Conservation (phyloP, 2,888 invertebrate genomes). For the Onthophagus sagittarius region DNA sequence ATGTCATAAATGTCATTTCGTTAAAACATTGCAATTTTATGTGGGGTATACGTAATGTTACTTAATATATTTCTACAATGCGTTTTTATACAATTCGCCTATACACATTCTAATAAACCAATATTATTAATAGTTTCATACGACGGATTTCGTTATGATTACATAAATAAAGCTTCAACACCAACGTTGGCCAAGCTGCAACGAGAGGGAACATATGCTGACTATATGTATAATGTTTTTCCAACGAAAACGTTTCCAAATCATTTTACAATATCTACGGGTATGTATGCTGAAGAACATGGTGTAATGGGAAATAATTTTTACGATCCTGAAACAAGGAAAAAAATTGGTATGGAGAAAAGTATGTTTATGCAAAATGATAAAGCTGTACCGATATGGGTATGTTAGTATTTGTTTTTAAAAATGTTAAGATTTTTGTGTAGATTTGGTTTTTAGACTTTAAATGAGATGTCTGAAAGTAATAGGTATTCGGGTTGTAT, state of each 20-base stretch:
- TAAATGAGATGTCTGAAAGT: conserved; percentile 54
- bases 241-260: conserved; percentile 73
- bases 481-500: conserved; percentile 59
- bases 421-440: not conserved
- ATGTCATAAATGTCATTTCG: not conserved
- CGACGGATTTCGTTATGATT: conserved; percentile 69
- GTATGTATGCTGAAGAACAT: conserved; percentile 64
- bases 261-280: conserved; percentile 69
- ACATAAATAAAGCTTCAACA: conserved; percentile 55
- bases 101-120: conserved; percentile 46
- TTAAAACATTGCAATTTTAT: not conserved
- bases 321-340: conserved; percentile 51
- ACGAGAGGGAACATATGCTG: conserved; percentile 54
- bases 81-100: conserved; percentile 29
- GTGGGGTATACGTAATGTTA: conserved; percentile 15
- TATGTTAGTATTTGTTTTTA: conserved; percentile 35
- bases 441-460: conserved; percentile 44
- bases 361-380: conserved; percentile 56
- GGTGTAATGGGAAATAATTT: conserved; percentile 63
- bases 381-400: conserved; percentile 58
- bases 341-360: conserved; percentile 44
- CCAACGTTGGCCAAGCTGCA: conserved; percentile 57
- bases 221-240: conserved; percentile 60
- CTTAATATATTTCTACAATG: conserved; percentile 17
- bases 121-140: conserved; percentile 61